Conservation (phyloP, 2,113 vertebrate genomes). For the Sminthopsis crassicaudata region DNA sequence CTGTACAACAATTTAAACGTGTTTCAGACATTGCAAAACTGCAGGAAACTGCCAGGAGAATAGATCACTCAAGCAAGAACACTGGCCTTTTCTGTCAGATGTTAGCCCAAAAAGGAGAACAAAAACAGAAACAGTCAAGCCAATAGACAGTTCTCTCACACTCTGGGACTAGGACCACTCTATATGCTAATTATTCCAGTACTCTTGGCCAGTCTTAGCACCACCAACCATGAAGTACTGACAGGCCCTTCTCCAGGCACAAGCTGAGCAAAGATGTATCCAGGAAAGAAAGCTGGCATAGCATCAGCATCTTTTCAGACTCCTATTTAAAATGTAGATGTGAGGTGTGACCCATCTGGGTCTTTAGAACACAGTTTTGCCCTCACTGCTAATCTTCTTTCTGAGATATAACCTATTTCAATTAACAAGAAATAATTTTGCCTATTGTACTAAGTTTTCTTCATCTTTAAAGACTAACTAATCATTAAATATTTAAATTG, state of each 20-base stretch:
- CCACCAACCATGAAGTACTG: neutral
- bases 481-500: neutral
- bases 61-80: slow-evolving; percentile 7
- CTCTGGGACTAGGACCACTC: neutral
- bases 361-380: neutral
- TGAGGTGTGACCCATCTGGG: neutral
- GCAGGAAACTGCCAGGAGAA: slow-evolving; percentile 36
- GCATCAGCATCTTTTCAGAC: neutral
- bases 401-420: neutral
- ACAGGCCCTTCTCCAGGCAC: neutral
- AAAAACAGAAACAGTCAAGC: neutral
- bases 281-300: neutral
- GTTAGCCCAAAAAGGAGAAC: neutral
- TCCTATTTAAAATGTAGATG: neutral
- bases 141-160: neutral
- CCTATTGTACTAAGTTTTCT: neutral
- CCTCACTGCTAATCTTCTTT: neutral
- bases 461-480: neutral
- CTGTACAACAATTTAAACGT: neutral
- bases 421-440: neutral
- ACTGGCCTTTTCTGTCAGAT: neutral
- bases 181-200: neutral
- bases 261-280: neutral
- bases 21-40: slow-evolving; percentile 13
- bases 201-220: neutral